Base-by-base conservation (phyloP, 1,140 invertebrate genomes). In the Drosophila asahinai region DNA sequence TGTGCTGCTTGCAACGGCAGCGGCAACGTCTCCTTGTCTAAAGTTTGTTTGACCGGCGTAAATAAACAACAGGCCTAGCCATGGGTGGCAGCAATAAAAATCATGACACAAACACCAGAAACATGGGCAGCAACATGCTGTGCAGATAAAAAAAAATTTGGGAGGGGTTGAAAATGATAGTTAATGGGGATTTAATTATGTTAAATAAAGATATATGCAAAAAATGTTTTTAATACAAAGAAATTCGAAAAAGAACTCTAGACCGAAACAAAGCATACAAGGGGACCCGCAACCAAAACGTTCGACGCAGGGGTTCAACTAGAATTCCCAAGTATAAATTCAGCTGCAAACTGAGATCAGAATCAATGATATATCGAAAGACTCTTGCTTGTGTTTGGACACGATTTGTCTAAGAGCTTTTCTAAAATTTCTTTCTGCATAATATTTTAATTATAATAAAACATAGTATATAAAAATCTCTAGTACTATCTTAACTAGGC, bases 31-130 rank as follows among this genome's bases (percentile, higher is more conserved):
- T 47, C 49, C 73, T 67, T 70, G 80, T 52, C 60, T 51, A 49
- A 74, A 47, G 68, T 66, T 70, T 87, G 84, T 87, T 84, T 89
- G 84, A 47, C 77, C 73, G 62, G 64, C 76, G 81, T 83, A 89
- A 81, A 76, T 81, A 87, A 62, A 84, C 73, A 83, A 62, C 77
- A 68, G 64, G 64, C 68, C 67, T n/a, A 74, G 55, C 55, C 71
- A 74, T 74, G 68, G 70, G 52, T 73, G 71, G 71, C 67, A 40
- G 57, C 52, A 74, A 74, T 74, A 74, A 74, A 60, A 74, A 73
- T 73, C 68, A 63, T 42, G 40, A 75, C 48, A 57, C 40, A 54
- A 47, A 47, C 57, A 74, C 58, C 52, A 42, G n/a, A 22, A 61
- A 42, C 63, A 68, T 17, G 36, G 25, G 27, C 40, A 61, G 78